These are phyloP conservation scores for Python bivittatus DNA, from an alignment of 2,113 vertebrate species.

Conservation along the genomic window DNA sequence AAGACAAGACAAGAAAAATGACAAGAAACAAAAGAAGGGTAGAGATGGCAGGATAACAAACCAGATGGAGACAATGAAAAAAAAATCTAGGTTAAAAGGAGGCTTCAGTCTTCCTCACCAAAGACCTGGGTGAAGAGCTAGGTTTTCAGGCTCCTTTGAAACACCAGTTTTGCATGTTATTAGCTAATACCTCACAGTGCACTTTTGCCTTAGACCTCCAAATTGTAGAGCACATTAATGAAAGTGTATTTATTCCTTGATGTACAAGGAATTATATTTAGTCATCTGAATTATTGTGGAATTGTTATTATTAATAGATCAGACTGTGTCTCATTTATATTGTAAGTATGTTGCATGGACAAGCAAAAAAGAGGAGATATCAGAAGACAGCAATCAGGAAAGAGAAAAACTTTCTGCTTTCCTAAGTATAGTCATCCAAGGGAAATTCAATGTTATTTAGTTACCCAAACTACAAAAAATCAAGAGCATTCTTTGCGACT, in stretches of 20 bases:
- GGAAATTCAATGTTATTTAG: neutral
- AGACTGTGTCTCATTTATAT: neutral
- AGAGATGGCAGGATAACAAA: neutral
- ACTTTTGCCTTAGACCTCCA: neutral
- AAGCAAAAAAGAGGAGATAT: constrained; percentile 2
- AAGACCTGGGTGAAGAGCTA: neutral
- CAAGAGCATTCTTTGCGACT: constrained; percentile 11
- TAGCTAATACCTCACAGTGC: neutral
- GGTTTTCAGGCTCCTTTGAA: neutral
- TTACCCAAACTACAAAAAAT: neutral
- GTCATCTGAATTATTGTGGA: rapidly evolving
- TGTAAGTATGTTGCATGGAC: neutral
- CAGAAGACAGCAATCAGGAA: constrained; percentile 5
- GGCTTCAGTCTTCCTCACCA: neutral
- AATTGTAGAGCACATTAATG: neutral
- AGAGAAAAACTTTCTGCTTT: neutral
- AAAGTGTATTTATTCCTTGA: neutral
- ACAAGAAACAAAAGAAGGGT: neutral
- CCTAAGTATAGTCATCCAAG: neutral
- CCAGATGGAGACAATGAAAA: neutral
- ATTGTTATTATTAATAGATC: neutral
- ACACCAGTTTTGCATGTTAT: neutral
- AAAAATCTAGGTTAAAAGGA: neutral
- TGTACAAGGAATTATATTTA: neutral
- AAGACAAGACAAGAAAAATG: neutral